Evolutionary conservation across 2,888 invertebrate genomes (phyloP), one percentile per base, ranked within the genome.

Genomic region (Tenthredo livida): DNA sequence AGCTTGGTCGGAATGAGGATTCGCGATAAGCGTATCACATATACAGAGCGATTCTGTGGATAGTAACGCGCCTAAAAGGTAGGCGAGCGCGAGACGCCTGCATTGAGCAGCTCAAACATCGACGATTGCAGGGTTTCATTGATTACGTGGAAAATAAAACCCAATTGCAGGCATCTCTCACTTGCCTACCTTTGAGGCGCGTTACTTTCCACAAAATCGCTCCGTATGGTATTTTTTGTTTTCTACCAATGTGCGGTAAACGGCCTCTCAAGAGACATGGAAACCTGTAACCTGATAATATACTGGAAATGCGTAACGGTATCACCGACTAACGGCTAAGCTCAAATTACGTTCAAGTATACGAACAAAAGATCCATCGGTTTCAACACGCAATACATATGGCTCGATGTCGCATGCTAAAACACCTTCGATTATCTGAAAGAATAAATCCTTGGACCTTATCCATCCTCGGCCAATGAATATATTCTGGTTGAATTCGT

Each of bases 201-300:
- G n/a, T n/a, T n/a, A n/a, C n/a, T n/a, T n/a, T n/a, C n/a, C n/a
- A n/a, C n/a, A n/a, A n/a, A n/a, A n/a, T n/a, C n/a, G n/a, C n/a
- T n/a, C n/a, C n/a, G n/a, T n/a, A n/a, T n/a, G n/a, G n/a, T n/a
- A 12, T 25, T n/a, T 33, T 21, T 40, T 9, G 47, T 29, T 77
- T 54, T 5, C 29, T 43, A 21, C 9, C 40, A 80, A 61, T 40
- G 80, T n/a, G 61, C 21, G 7, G 80, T 61, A 33, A 77, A 54
- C 77, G 77, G 80, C 61, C 61, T 80, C 61, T 80, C 61, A 80
- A 80, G 40, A 80, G 29, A 21, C 40, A 40, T 37, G 61, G 40
- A 80, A 37, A 37, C 61, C n/a, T 61, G 80, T 61, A 58, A 80
- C 80, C 80, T 61, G 80, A 80, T 80, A 25, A 80, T 80, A 77